Conservation (phyloP, 2,888 invertebrate species). For the Hirudinaria manillensis region DNA sequence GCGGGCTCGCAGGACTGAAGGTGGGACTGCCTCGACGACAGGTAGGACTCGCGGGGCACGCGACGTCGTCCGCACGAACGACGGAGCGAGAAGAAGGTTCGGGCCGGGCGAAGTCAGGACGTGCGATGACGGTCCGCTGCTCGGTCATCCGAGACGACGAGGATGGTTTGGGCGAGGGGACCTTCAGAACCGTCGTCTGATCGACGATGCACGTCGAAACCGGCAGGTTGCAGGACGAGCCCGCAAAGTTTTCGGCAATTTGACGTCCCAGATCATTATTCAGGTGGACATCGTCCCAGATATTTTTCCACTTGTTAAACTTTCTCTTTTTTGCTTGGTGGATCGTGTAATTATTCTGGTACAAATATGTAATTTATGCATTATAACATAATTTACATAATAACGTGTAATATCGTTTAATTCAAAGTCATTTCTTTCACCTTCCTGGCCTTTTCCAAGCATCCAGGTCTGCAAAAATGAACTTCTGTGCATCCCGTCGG, state of each 20-base stretch:
- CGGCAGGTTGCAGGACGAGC: too few relatives aligned
- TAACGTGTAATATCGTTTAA: too few relatives aligned
- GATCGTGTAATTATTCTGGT: not conserved
- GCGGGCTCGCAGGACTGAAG: too few relatives aligned
- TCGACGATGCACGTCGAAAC: too few relatives aligned
- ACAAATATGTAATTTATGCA: not conserved
- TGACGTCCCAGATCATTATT: not conserved
- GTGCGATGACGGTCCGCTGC: too few relatives aligned
- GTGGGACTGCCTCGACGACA: too few relatives aligned
- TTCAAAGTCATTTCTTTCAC: too few relatives aligned
- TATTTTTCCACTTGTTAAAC: not conserved
- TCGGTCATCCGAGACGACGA: not conserved
- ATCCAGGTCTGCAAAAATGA: not conserved
- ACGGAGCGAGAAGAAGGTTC: too few relatives aligned
- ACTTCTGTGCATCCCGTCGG: not conserved
- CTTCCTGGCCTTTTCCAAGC: not conserved
- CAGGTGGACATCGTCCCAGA: not conserved
- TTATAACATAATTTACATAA: not conserved
- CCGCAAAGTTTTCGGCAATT: too few relatives aligned
- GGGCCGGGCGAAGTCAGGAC: too few relatives aligned
- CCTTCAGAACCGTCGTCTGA: not conserved
- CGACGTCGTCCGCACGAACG: too few relatives aligned
- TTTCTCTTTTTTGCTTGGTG: not conserved
- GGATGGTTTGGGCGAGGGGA: not conserved
- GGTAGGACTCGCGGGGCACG: too few relatives aligned